Conservation (phyloP, 2,888 invertebrate species). For the Sinelater perroti region DNA sequence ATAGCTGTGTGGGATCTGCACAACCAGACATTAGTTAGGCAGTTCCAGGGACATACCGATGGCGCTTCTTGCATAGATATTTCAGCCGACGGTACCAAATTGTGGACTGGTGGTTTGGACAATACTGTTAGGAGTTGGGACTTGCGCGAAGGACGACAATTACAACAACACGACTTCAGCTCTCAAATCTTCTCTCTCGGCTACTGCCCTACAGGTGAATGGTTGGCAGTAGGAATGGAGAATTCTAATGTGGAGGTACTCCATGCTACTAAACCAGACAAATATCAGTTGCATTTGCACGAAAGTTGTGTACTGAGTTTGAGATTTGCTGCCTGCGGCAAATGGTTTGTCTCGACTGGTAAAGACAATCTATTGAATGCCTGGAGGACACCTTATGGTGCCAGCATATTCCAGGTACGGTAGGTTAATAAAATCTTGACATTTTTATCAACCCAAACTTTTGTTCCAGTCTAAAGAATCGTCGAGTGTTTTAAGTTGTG, state of each 20-base stretch:
- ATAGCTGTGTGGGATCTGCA: slow-evolving; percentile 98
- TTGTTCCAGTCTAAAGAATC: slow-evolving; percentile 86
- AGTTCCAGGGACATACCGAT: slow-evolving; percentile 93
- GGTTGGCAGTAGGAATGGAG: slow-evolving; percentile 97
- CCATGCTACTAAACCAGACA: slow-evolving; percentile 88
- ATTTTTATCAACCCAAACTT: slow-evolving; percentile 25
- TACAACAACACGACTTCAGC: slow-evolving; percentile 92
- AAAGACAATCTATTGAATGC: slow-evolving; percentile 94
- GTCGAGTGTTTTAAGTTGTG: slow-evolving; percentile 95
- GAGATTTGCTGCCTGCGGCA: slow-evolving; percentile 91
- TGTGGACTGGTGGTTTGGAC: slow-evolving; percentile 96
- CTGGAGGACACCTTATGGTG: slow-evolving; percentile 95
- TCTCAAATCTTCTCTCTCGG: slow-evolving; percentile 95
- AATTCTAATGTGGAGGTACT: slow-evolving; percentile 94
- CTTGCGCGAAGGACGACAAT: slow-evolving; percentile 86
- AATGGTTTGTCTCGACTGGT: slow-evolving; percentile 96
- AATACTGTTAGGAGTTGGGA: slow-evolving; percentile 94
- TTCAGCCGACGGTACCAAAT: slow-evolving; percentile 88
- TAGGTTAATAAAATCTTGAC: not conserved
- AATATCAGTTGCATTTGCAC: slow-evolving; percentile 94
- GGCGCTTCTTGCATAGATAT: slow-evolving; percentile 97
- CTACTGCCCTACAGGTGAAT: slow-evolving; percentile 94
- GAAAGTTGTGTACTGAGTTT: slow-evolving; percentile 95
- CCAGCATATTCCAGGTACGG: slow-evolving; percentile 91
- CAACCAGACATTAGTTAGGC: slow-evolving; percentile 90